Percentiles rank a stretch among this genome's conserved stretches.
Conservation (phyloP, 2,113 vertebrate genomes). For the Amazona vittata region DNA sequence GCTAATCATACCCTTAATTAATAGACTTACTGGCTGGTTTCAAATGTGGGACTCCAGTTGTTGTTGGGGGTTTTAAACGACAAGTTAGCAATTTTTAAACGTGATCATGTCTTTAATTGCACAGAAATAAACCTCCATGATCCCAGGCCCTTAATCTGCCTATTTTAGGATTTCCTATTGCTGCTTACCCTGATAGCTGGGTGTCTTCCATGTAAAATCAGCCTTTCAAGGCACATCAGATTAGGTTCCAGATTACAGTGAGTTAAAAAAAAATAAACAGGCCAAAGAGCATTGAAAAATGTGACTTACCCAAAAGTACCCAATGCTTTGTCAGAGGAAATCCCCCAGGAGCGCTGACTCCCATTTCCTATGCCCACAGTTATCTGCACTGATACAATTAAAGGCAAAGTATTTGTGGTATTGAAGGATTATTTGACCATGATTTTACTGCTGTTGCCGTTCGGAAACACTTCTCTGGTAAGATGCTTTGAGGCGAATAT, state of each 20-base stretch:
- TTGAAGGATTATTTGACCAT: slow-evolving; percentile 44
- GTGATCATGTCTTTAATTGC: slow-evolving; percentile 47
- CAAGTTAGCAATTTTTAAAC: slow-evolving; percentile 42
- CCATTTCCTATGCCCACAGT: neutral
- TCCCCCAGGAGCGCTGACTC: neutral
- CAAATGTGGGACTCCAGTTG: neutral
- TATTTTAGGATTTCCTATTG: slow-evolving; percentile 57
- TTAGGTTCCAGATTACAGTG: slow-evolving; percentile 42
- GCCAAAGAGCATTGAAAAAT: slow-evolving; percentile 17
- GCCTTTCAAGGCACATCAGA: slow-evolving; percentile 27
- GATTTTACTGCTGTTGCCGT: slow-evolving; percentile 27
- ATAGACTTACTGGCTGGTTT: slow-evolving; percentile 30
- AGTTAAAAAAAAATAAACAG: neutral
- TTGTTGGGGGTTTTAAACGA: slow-evolving; percentile 19
- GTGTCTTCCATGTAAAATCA: slow-evolving; percentile 41
- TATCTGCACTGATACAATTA: slow-evolving; percentile 16
- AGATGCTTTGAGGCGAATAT: slow-evolving; percentile 45
- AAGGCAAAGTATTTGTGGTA: slow-evolving; percentile 21
- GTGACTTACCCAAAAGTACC: slow-evolving; percentile 23
- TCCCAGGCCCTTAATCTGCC: slow-evolving; percentile 61
- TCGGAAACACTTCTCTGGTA: slow-evolving; percentile 48
- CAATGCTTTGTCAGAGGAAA: neutral
- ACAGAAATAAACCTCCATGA: slow-evolving; percentile 51
- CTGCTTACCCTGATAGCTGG: slow-evolving; percentile 46
- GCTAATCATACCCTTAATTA: slow-evolving; percentile 61